Conservation (phyloP, 2,797 vertebrate species). For the Anisognathus igniventris region DNA sequence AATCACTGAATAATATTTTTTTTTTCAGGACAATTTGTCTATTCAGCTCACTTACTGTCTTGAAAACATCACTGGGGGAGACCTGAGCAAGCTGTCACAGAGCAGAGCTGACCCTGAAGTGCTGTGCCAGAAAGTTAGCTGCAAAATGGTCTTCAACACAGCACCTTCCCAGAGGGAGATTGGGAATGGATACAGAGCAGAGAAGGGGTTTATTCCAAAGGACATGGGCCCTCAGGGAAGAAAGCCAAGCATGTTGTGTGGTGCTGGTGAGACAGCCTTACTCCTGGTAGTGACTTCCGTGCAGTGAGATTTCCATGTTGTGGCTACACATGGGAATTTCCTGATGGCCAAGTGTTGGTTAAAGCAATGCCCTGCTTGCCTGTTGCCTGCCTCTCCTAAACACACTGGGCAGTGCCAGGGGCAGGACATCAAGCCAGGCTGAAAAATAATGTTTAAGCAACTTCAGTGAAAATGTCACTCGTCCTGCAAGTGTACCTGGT, state of each 20-base stretch:
- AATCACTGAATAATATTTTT: neutral
- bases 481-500: neutral
- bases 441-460: neutral
- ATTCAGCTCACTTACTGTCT: neutral
- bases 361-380: neutral
- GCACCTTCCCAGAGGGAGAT: accelerated
- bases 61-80: neutral
- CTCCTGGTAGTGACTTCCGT: neutral
- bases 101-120: neutral
- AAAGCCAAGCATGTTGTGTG: neutral
- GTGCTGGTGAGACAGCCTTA: neutral
- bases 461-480: neutral
- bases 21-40: neutral
- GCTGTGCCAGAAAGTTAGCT: neutral
- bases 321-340: neutral
- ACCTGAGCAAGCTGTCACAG: neutral
- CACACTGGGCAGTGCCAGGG: accelerated
- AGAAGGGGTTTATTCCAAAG: neutral
- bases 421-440: neutral
- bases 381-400: neutral
- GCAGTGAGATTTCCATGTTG: neutral
- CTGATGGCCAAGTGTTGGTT: neutral
- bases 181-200: neutral
- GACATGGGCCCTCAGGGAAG: neutral
- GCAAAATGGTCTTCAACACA: neutral